Conservation (phyloP, 92 coral and sea anemone species). For the Actinostola sp. region DNA sequence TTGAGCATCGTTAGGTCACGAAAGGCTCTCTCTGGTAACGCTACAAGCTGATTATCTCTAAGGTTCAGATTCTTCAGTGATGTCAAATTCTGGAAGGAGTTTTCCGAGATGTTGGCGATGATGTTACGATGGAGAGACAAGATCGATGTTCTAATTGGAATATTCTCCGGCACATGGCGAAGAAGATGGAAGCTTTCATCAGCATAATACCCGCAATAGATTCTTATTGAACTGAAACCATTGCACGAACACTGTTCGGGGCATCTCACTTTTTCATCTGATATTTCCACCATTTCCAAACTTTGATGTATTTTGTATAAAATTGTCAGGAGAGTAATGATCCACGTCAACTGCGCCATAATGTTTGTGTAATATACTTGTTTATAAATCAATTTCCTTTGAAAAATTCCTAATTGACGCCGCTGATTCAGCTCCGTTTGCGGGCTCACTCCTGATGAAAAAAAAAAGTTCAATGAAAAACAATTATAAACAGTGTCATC, state of each 20-base stretch:
- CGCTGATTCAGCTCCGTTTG: conserved; percentile 20
- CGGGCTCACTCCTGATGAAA: conserved; percentile 38
- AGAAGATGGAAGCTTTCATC: conserved; percentile 54
- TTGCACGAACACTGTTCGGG: conserved; percentile 60
- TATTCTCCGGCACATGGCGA: conserved; percentile 63
- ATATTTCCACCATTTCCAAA: background rate
- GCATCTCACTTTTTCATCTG: conserved; percentile 14
- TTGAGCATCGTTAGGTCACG: conserved; percentile 73
- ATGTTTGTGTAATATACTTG: conserved; percentile 10
- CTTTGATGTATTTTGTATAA: background rate
- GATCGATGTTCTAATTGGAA: conserved; percentile 66
- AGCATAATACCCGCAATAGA: conserved; percentile 56
- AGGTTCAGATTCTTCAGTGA: conserved; percentile 69
- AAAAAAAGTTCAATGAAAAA: background rate
- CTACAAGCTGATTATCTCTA: conserved; percentile 66
- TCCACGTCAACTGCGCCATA: conserved; percentile 17
- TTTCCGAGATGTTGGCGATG: conserved; percentile 65
- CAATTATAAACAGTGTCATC: background rate
- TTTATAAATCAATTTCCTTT: conserved; percentile 31
- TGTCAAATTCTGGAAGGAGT: conserved; percentile 74
- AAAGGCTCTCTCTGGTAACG: conserved; percentile 76
- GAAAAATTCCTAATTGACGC: conserved; percentile 16
- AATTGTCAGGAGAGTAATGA: background rate
- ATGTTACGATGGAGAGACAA: conserved; percentile 74
- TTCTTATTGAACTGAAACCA: conserved; percentile 23